Evolutionary conservation across 2,888 invertebrate genomes (phyloP).

Genomic region (Amblyjoppa proteus): DNA sequence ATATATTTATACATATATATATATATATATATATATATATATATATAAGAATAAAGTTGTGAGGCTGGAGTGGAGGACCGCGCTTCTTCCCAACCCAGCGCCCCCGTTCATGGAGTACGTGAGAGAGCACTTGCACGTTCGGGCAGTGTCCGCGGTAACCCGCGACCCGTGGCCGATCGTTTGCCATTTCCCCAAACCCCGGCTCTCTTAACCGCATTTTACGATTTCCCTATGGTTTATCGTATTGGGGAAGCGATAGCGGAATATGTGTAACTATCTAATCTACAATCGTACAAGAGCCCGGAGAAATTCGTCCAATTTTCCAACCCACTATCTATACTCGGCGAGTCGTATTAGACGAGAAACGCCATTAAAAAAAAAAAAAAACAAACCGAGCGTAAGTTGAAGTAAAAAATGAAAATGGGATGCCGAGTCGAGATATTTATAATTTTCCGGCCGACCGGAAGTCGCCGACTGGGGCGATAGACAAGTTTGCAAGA

Average conservation of each 20-base stretch:
- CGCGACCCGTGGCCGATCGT: constrained; percentile 57
- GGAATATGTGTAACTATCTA: constrained; percentile 59
- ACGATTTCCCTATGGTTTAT: constrained; percentile 70
- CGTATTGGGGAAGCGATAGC: constrained; percentile 63
- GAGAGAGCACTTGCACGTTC: constrained; percentile 51
- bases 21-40: not conserved
- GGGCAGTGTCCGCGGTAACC: constrained; percentile 53
- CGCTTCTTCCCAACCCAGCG: constrained; percentile 7
- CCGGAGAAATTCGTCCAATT: constrained; percentile 21
- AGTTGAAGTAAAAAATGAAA: not conserved
- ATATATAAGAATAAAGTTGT: constrained; percentile 44
- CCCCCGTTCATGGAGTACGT: constrained; percentile 61
- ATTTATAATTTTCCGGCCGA: constrained; percentile 7
- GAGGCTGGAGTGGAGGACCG: constrained; percentile 29
- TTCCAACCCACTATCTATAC: not conserved
- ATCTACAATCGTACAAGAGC: constrained; percentile 49
- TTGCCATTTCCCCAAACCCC: constrained; percentile 57
- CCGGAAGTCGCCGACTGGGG: not conserved
- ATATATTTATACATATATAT: constrained; percentile 6
- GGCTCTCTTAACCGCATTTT: constrained; percentile 62
- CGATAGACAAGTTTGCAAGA: constrained; percentile 20
- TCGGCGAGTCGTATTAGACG: too few relatives aligned
- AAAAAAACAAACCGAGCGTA: not conserved
- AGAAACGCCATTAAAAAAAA: not conserved
- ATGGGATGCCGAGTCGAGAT: not conserved